These are phyloP conservation scores for Eulemur mongoz DNA, from an alignment of 2,797 vertebrate genomes.

Conservation along the genomic window DNA sequence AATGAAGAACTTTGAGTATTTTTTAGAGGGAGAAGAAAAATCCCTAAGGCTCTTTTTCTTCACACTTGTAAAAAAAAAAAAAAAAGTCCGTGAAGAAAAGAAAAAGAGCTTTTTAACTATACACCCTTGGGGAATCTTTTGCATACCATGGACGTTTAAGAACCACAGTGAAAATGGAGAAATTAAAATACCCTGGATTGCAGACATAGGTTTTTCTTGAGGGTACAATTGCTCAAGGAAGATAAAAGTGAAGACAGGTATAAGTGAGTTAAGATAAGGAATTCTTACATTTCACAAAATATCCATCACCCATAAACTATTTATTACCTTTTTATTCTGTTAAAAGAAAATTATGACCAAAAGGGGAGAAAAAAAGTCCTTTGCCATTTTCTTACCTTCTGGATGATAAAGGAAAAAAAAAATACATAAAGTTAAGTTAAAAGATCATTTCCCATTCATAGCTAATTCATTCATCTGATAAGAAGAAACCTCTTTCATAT, in stretches of 20 bases:
- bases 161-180: conserved; percentile 57
- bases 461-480: conserved; percentile 78
- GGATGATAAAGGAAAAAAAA: neutral
- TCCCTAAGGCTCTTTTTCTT: conserved; percentile 70
- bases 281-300: conserved; percentile 64
- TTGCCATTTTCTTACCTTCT: conserved; percentile 62
- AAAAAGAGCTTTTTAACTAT: conserved; percentile 67
- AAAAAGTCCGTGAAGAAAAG: conserved; percentile 47
- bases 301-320: conserved; percentile 76
- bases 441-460: conserved; percentile 77
- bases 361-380: neutral
- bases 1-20: conserved; percentile 75
- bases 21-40: conserved; percentile 73
- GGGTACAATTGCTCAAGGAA: conserved; percentile 55
- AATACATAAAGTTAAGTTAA: conserved; percentile 59
- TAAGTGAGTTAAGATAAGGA: conserved; percentile 64
- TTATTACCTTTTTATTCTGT: conserved; percentile 56
- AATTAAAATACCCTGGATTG: conserved; percentile 65
- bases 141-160: neutral
- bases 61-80: conserved; percentile 66
- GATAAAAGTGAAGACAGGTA: conserved; percentile 70
- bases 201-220: conserved; percentile 67
- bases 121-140: conserved; percentile 37
- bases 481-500: conserved; percentile 76
- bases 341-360: conserved; percentile 57